Evolutionary conservation across 2,888 invertebrate genomes (phyloP), one percentile per base, ranked within the genome.

Genomic region (Tenthredo mesomela): DNA sequence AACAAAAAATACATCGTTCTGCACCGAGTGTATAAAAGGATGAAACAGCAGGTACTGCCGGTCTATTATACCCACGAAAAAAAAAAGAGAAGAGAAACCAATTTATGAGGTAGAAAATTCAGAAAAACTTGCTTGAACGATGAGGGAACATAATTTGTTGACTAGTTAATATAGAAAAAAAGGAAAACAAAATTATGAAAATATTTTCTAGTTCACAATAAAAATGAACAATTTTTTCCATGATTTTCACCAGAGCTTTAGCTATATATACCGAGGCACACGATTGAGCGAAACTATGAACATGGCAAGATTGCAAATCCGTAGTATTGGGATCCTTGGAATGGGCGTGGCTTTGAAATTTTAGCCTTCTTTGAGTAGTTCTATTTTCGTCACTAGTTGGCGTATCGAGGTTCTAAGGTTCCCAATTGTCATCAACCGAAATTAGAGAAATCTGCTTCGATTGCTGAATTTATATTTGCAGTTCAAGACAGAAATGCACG

Each of bases 1-100:
- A 21, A 73, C 12, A 25, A 43, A 40, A 71, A 43, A 73, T 73
- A 43, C 43, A 4, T 43, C 21, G 43, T n/a, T 43, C 15, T 65
- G 25, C 71, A 71, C 71, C 40, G 21, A 71, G 71, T 71, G 43
- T 71, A 40, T 71, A 10, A 71, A 71, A n/a, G 21, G 18, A 70
- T 37, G 70, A 70, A 70, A 33, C 70, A 70, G 70, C 61, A 29
- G 70, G n/a, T 15, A 70, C 29, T 33, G 37, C n/a, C 37, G 71
- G 3, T 43, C 29, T 29, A 67, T 67, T 67, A 61, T 61, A 61
- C 61, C 2, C 9, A 2, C 1, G 58, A 25, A 25, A 61, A 25
- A 61, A 61, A 37, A 37, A 25, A 25, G 12, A 61, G 21, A 25
- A 25, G 12, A 2, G 10, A 25, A 21, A 21, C 25, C 25, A 61